Evolutionary conservation across 2,113 vertebrate genomes (phyloP).

Genomic region (Euleptes europaea): DNA sequence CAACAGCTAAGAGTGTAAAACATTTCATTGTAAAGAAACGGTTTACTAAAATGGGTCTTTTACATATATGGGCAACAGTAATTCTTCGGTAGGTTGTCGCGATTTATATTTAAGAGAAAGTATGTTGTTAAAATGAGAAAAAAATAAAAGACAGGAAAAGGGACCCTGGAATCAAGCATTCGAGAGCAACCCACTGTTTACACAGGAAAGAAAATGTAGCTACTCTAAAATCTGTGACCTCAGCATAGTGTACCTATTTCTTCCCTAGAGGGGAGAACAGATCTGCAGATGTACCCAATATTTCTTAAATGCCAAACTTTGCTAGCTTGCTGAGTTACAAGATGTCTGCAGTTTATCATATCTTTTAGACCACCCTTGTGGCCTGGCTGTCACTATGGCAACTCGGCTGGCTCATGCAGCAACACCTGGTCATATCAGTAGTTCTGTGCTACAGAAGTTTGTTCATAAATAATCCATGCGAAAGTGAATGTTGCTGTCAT

Average conservation of each 20-base stretch:
- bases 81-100: background rate
- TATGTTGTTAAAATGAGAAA: background rate
- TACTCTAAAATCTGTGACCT: background rate
- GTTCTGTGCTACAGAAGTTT: conserved; percentile 51
- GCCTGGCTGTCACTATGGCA: conserved; percentile 63
- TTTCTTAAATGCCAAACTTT: conserved; percentile 52
- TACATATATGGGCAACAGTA: background rate
- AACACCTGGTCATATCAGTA: conserved; percentile 55
- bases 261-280: conserved; percentile 15
- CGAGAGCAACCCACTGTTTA: background rate
- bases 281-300: conserved; percentile 48
- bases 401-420: conserved; percentile 43
- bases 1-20: conserved; percentile 47
- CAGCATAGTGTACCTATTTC: background rate
- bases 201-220: background rate
- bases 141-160: background rate
- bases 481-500: conserved; percentile 64
- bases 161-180: background rate
- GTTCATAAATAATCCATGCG: conserved; percentile 68
- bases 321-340: conserved; percentile 41
- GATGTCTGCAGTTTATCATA: conserved; percentile 51
- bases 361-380: conserved; percentile 53
- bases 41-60: background rate
- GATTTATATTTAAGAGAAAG: background rate
- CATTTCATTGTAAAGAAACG: background rate